Percentiles rank a stretch among this genome's conserved stretches.
phyloP scores from a whole-genome alignment of 2,113 vertebrate genomes.

The Podarcis raffonei region DNA sequence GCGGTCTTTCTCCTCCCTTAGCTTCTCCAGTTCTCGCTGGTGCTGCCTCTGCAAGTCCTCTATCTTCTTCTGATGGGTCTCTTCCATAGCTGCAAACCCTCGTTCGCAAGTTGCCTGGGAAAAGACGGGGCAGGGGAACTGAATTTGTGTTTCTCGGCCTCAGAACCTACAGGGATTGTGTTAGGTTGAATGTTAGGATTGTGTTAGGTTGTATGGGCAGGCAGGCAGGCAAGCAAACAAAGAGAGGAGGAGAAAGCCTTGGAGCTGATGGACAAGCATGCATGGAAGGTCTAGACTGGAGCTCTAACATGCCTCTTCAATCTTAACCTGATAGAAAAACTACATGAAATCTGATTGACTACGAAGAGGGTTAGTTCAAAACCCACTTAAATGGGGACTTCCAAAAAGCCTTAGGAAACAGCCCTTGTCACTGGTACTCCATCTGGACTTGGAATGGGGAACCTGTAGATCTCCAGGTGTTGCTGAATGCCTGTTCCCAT shows the following conservation, averaged over 20 bases:
- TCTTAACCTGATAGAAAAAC: neutral
- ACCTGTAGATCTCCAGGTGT: neutral
- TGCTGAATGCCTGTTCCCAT: neutral
- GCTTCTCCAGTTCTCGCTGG: conserved; percentile 94
- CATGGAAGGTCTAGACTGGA: neutral
- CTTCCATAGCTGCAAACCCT: conserved; percentile 97
- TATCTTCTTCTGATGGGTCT: conserved; percentile 95
- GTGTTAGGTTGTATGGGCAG: fast-evolving
- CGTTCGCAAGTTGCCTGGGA: conserved; percentile 94
- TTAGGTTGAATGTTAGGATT: neutral
- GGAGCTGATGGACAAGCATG: fast-evolving
- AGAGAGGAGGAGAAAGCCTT: neutral
- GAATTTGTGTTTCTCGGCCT: neutral
- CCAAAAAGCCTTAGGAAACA: neutral
- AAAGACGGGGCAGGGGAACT: conserved; percentile 16
- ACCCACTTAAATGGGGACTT: neutral
- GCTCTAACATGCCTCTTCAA: neutral
- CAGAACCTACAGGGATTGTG: neutral
- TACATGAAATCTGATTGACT: neutral
- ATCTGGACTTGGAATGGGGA: neutral
- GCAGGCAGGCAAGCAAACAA: neutral
- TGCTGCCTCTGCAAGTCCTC: conserved; percentile 95
- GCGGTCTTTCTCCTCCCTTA: conserved; percentile 92
- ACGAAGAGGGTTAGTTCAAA: neutral
- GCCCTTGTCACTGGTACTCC: neutral